phyloP scores from a whole-genome alignment of 2,113 vertebrate species.

The Perccottus glenii region DNA sequence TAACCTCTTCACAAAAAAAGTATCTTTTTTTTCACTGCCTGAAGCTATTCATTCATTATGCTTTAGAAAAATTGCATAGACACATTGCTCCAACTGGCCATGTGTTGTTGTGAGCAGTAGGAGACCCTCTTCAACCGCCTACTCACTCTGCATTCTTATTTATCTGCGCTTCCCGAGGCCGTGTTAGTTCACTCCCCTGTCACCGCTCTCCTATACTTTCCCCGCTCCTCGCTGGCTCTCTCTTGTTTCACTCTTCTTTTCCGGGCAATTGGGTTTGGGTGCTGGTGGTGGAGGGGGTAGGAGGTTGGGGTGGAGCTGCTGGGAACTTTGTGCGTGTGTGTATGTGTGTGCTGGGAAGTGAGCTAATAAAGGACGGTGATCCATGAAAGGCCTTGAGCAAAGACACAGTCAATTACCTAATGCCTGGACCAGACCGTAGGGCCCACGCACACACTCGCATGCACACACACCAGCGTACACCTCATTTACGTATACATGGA shows the following conservation, averaged over 20 bases:
- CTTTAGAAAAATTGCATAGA: constrained; percentile 30
- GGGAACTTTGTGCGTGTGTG: constrained; percentile 67
- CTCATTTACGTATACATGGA: constrained; percentile 80
- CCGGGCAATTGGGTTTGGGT: constrained; percentile 81
- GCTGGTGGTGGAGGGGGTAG: constrained; percentile 72
- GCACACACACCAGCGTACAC: constrained; percentile 55
- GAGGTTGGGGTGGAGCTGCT: constrained; percentile 75
- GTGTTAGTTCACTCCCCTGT: constrained; percentile 67
- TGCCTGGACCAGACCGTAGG: constrained; percentile 75
- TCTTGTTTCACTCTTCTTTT: constrained; percentile 74
- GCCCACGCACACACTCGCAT: constrained; percentile 60
- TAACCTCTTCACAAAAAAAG: not conserved
- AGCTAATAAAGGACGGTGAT: constrained; percentile 84
- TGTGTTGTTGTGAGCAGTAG: constrained; percentile 46
- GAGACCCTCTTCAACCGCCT: constrained; percentile 51
- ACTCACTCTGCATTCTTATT: constrained; percentile 69
- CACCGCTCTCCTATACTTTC: constrained; percentile 58
- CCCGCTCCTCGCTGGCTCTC: constrained; percentile 38
- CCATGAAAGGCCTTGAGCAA: constrained; percentile 85
- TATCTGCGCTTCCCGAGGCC: constrained; percentile 71
- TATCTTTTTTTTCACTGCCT: not conserved
- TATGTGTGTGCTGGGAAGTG: constrained; percentile 76
- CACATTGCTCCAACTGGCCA: constrained; percentile 16
- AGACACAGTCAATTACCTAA: constrained; percentile 86
- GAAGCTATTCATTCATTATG: not conserved